phyloP scores from a whole-genome alignment of 2,888 invertebrate species.

The Diarsia dahlii region DNA sequence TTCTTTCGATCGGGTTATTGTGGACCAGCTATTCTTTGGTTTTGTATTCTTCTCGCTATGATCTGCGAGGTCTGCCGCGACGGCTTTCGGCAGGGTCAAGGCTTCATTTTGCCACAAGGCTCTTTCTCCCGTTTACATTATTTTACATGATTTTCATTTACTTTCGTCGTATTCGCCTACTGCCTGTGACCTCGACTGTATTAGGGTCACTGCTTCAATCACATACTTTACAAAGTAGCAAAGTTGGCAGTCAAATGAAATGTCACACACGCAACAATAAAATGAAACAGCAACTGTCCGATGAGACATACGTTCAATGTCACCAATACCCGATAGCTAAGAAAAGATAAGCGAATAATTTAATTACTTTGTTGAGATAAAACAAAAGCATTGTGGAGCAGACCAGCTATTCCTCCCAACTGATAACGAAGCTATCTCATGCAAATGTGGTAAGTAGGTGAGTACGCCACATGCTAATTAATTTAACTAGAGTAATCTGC shows the following conservation, averaged over 20 bases:
- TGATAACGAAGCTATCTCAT: constrained; percentile 48
- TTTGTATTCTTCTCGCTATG: background rate
- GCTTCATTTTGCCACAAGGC: background rate
- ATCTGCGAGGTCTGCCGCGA: background rate
- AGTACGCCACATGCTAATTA: constrained; percentile 40
- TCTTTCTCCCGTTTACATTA: background rate
- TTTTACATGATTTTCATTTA: background rate
- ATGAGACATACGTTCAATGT: constrained; percentile 57
- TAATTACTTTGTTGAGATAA: constrained; percentile 56
- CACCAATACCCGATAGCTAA: constrained; percentile 56
- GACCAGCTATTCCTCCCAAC: constrained; percentile 30
- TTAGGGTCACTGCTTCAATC: background rate
- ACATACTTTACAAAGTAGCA: too few species aligned
- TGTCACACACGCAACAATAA: constrained; percentile 19
- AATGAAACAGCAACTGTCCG: constrained; percentile 46
- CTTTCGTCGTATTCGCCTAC: background rate
- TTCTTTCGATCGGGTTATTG: background rate
- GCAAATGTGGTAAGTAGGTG: constrained; percentile 48
- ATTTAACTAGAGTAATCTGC: constrained; percentile 50
- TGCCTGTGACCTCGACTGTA: constrained; percentile 1
- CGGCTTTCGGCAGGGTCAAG: background rate
- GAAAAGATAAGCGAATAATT: constrained; percentile 59
- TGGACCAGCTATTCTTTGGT: background rate
- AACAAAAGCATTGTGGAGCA: constrained; percentile 48
- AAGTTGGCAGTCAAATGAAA: background rate